Conservation (phyloP, 1,140 invertebrate species). For the Drosophila quadrilineata region DNA sequence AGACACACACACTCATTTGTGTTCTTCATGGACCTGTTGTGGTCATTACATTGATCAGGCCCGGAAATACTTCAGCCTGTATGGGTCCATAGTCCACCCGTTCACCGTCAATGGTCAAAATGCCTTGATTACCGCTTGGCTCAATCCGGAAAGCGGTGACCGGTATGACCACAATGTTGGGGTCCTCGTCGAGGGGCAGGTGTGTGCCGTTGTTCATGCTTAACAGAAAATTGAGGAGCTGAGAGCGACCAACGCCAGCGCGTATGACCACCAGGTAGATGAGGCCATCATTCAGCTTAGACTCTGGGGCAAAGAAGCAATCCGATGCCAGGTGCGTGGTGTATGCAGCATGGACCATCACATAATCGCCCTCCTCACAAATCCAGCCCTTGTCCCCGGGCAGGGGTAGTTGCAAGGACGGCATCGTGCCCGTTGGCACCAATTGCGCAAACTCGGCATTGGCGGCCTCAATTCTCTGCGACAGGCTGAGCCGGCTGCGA, state of each 20-base stretch:
- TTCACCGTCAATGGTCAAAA: conserved; percentile 96
- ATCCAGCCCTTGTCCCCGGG: conserved; percentile 84
- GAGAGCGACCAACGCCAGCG: conserved; percentile 87
- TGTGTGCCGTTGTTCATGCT: conserved; percentile 89
- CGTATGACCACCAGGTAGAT: conserved; percentile 94
- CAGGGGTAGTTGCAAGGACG: conserved; percentile 84
- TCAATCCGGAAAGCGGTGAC: conserved; percentile 94
- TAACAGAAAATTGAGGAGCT: conserved; percentile 89
- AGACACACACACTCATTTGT: neutral
- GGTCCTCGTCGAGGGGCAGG: conserved; percentile 82
- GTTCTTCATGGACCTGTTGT: conserved; percentile 31
- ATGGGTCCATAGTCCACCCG: conserved; percentile 91
- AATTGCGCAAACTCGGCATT: conserved; percentile 84
- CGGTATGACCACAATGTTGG: conserved; percentile 87
- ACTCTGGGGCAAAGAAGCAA: conserved; percentile 91
- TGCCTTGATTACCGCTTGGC: conserved; percentile 86
- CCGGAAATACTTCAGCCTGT: conserved; percentile 94
- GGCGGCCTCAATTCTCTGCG: conserved; percentile 52
- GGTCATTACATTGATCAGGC: conserved; percentile 88
- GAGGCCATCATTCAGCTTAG: conserved; percentile 92
- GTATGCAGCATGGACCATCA: conserved; percentile 93
- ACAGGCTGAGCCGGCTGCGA: conserved; percentile 58
- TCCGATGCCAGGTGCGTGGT: conserved; percentile 94
- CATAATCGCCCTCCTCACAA: conserved; percentile 91
- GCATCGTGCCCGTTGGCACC: conserved; percentile 87